phyloP scores from a whole-genome alignment of 2,113 vertebrate species.

The Mohoua ochrocephala region DNA sequence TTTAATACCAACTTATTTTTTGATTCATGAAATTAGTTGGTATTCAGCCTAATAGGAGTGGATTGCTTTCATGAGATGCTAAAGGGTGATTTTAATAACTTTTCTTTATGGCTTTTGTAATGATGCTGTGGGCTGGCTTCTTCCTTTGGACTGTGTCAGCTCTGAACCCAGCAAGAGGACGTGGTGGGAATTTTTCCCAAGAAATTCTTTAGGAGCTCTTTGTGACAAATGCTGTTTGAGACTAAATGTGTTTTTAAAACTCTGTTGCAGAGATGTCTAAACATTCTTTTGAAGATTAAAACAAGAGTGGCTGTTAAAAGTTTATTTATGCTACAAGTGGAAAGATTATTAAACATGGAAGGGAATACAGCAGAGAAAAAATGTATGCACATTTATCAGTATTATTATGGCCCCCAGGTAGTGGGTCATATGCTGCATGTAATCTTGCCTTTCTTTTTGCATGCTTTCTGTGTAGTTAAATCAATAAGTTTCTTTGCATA shows the following conservation, averaged over 20 bases:
- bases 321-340: not conserved
- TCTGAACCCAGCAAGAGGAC: not conserved
- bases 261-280: not conserved
- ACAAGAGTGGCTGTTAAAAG: not conserved
- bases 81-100: not conserved
- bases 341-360: not conserved
- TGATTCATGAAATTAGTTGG: not conserved
- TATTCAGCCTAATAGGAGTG: not conserved
- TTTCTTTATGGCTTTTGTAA: not conserved
- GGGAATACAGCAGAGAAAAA: not conserved
- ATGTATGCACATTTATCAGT: not conserved
- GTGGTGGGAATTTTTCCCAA: not conserved
- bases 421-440: not conserved
- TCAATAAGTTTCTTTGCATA: not conserved
- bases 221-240: not conserved
- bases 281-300: not conserved
- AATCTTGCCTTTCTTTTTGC: not conserved
- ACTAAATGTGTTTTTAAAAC: not conserved
- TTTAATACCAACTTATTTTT: not conserved
- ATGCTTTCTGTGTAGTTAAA: not conserved
- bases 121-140: not conserved
- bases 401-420: not conserved
- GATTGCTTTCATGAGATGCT: not conserved
- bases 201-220: not conserved
- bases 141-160: not conserved